Percentiles rank a stretch among this genome's conserved stretches.
Conservation (phyloP, 2,797 vertebrate genomes). For the Percopsis omiscomaycus region DNA sequence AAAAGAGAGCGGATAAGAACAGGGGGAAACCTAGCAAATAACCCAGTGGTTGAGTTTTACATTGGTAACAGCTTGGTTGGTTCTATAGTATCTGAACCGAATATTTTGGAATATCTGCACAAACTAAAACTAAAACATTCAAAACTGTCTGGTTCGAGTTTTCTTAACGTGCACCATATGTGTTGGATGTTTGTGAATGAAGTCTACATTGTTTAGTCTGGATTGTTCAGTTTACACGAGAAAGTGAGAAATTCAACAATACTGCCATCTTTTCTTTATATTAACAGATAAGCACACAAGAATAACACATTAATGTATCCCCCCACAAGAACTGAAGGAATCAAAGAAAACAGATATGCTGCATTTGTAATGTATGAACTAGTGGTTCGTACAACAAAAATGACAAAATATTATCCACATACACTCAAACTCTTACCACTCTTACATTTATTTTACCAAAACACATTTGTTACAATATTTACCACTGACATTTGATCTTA, state of each 20-base stretch:
- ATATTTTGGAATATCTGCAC: not conserved
- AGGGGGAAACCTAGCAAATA: not conserved
- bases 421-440: too few species aligned
- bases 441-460: too few species aligned
- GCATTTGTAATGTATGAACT: not conserved
- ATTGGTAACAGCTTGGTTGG: not conserved
- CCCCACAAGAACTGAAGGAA: conserved; percentile 54
- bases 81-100: not conserved
- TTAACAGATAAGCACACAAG: conserved; percentile 53
- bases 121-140: conserved; percentile 35
- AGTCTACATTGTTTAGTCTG: conserved; percentile 72
- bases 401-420: too few species aligned
- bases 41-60: not conserved
- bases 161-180: conserved; percentile 64
- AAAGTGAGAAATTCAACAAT: conserved; percentile 73
- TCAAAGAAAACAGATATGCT: conserved; percentile 40
- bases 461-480: too few species aligned
- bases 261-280: conserved; percentile 50
- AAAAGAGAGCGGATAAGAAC: not conserved
- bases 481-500: too few species aligned
- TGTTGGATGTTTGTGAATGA: conserved; percentile 46
- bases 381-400: too few species aligned
- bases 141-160: conserved; percentile 42
- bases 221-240: conserved; percentile 65
- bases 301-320: conserved; percentile 62